A percentile compares a stretch with the other conserved stretches of the same genome.
Evolutionary conservation across 2,797 vertebrate genomes (phyloP).

Genomic region (Lophotriccus pileatus): DNA sequence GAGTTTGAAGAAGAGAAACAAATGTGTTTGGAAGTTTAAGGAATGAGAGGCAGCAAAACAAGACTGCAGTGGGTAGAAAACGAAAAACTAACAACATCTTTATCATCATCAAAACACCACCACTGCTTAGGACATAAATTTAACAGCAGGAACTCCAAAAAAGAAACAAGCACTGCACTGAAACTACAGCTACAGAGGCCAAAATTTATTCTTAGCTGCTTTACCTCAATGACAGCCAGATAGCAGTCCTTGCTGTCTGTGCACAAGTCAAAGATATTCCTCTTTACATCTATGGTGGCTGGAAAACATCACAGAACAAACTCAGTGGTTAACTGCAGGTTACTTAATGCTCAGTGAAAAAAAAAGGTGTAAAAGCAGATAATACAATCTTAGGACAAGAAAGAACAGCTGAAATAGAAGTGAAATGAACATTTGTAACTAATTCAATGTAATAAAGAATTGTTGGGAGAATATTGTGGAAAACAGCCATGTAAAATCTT

Average conservation of each 20-base stretch:
- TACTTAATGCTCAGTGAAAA: neutral
- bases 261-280: slow-evolving; percentile 98
- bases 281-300: slow-evolving; percentile 98
- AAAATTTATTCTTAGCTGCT: neutral
- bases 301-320: slow-evolving; percentile 58
- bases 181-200: neutral
- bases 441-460: neutral
- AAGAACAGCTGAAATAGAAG: neutral
- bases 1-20: neutral
- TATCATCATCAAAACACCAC: neutral
- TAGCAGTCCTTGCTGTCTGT: slow-evolving; percentile 99
- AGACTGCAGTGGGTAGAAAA: neutral
- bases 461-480: neutral
- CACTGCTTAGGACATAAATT: neutral
- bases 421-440: neutral
- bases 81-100: neutral
- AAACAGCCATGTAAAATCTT: neutral
- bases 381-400: neutral
- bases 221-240: slow-evolving; percentile 97
- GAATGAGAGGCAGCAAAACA: neutral
- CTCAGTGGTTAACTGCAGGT: neutral
- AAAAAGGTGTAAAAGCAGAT: neutral
- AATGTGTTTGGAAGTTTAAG: neutral
- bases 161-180: neutral
- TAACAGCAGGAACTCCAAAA: neutral